Conservation (phyloP, 2,113 vertebrate genomes). For the Cepphus grylle region DNA sequence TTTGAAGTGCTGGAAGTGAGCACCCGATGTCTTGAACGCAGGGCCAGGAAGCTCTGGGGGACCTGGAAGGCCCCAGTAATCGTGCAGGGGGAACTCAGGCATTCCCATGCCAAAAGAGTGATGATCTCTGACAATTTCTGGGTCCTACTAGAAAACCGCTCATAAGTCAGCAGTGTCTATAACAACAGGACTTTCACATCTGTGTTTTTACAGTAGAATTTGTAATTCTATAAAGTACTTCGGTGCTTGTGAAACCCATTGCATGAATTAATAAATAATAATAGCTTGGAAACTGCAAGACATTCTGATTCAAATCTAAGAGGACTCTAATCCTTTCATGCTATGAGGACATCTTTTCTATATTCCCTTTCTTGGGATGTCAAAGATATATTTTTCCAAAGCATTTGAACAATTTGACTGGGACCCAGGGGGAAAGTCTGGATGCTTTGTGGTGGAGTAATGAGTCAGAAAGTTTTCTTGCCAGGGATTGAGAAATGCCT, state of each 20-base stretch:
- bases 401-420: constrained; percentile 62
- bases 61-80: background rate
- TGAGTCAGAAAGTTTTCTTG: constrained; percentile 56
- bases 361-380: constrained; percentile 40
- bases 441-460: constrained; percentile 45
- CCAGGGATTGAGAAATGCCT: constrained; percentile 25
- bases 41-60: background rate
- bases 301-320: background rate
- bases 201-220: background rate
- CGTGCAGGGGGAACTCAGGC: background rate
- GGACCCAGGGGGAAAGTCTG: constrained; percentile 54
- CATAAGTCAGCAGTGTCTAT: background rate
- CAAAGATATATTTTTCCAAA: constrained; percentile 61
- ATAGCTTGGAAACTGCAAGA: constrained; percentile 2
- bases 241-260: background rate
- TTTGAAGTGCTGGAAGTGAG: background rate
- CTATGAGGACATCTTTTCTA: background rate
- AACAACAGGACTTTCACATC: background rate
- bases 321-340: background rate
- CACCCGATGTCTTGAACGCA: background rate
- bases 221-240: background rate
- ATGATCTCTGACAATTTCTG: background rate
- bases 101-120: background rate
- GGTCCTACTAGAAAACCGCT: background rate
- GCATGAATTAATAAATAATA: constrained; percentile 33